These are phyloP conservation scores for Homarus gammarus DNA, from an alignment of 2,888 invertebrate species.

Conservation along the genomic window DNA sequence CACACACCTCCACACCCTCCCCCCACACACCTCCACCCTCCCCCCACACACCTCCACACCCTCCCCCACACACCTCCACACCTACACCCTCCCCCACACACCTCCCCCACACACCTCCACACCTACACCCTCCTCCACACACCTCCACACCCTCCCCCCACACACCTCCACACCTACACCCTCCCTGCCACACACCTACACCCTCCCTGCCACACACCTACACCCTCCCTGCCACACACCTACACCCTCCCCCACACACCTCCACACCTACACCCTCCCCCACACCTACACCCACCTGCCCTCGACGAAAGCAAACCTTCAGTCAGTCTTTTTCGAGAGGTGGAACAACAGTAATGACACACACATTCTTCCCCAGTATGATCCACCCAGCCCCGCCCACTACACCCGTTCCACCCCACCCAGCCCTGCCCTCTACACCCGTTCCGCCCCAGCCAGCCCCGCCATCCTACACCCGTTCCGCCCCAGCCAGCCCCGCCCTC, in stretches of 20 bases:
- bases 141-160: background rate
- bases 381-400: too few relatives aligned
- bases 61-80: too few relatives aligned
- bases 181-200: too few relatives aligned
- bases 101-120: background rate
- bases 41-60: too few relatives aligned
- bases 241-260: background rate
- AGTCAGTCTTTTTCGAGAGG: background rate
- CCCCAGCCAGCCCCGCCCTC: background rate
- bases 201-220: too few relatives aligned
- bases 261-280: background rate
- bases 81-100: too few relatives aligned
- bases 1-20: too few relatives aligned
- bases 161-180: background rate
- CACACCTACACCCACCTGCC: background rate
- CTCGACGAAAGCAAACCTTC: background rate
- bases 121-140: background rate
- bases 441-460: too few relatives aligned
- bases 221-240: background rate
- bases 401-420: background rate
- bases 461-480: background rate
- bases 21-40: too few relatives aligned
- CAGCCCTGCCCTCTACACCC: background rate
- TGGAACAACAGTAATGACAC: background rate
- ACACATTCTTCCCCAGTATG: background rate